phyloP scores from a whole-genome alignment of 2,888 invertebrate genomes.

The Mystacides longicornis region DNA sequence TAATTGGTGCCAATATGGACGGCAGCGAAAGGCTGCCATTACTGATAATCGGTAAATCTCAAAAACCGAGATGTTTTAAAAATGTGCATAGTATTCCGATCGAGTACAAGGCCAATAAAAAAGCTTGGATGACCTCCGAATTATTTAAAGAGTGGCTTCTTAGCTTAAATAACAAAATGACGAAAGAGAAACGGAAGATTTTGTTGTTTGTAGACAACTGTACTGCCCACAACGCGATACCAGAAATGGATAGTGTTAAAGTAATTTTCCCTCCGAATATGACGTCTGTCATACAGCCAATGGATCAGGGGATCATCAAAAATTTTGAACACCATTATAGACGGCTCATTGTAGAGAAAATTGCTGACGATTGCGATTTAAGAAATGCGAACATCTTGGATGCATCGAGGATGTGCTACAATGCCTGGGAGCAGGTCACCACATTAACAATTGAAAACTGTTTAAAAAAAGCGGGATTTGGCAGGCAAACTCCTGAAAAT shows the following conservation, averaged over 20 bases:
- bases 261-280: constrained; percentile 30
- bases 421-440: background rate
- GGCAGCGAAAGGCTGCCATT: constrained; percentile 29
- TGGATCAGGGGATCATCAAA: constrained; percentile 27
- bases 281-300: constrained; percentile 29
- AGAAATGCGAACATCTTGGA: background rate
- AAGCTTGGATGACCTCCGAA: constrained; percentile 29
- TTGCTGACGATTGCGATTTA: background rate
- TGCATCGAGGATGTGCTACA: background rate
- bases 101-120: constrained; percentile 28
- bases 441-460: background rate
- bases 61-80: constrained; percentile 31
- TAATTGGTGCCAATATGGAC: background rate
- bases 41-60: constrained; percentile 31
- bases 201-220: constrained; percentile 30
- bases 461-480: background rate
- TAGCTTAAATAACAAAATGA: constrained; percentile 27
- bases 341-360: background rate
- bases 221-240: constrained; percentile 27
- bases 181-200: constrained; percentile 27
- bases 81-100: constrained; percentile 30
- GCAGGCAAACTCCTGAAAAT: background rate
- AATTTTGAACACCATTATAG: constrained; percentile 11
- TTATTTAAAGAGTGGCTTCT: constrained; percentile 27
- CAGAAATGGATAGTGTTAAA: constrained; percentile 28